These are phyloP conservation scores for Deroplatys truncata DNA, from an alignment of 2,888 invertebrate genomes.

Conservation along the genomic window DNA sequence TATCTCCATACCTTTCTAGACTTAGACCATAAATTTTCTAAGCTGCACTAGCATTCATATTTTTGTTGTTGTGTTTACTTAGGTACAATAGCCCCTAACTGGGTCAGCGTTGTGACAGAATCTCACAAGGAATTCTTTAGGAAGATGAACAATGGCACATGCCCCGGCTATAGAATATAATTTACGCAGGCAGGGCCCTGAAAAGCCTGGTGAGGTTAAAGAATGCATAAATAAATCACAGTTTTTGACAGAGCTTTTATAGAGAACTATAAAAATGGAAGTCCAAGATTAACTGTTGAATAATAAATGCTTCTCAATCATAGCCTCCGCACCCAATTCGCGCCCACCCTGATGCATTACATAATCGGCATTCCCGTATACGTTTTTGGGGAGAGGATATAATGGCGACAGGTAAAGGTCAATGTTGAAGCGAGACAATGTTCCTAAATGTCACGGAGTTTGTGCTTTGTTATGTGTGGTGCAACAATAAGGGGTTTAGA, in stretches of 20 bases:
- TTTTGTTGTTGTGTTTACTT: no score
- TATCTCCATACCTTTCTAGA: no score
- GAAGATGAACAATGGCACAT: neutral
- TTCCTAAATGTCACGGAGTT: neutral
- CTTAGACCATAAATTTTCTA: no score
- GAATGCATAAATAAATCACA: neutral
- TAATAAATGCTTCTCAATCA: neutral
- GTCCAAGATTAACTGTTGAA: neutral
- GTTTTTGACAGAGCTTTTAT: neutral
- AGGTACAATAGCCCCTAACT: no score
- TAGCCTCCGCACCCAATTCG: neutral
- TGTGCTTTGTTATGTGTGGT: neutral
- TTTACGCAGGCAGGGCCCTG: neutral
- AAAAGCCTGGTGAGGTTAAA: neutral
- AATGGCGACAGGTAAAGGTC: neutral
- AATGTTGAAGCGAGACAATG: neutral
- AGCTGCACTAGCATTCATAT: no score
- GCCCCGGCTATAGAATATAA: neutral
- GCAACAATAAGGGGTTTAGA: neutral
- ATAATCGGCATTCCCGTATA: neutral
- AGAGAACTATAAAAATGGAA: neutral
- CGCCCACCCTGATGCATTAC: neutral
- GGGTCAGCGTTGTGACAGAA: neutral
- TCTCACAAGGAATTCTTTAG: neutral
- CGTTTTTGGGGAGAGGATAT: neutral